Conservation (phyloP, 2,113 vertebrate species). For the Felis chaus region DNA sequence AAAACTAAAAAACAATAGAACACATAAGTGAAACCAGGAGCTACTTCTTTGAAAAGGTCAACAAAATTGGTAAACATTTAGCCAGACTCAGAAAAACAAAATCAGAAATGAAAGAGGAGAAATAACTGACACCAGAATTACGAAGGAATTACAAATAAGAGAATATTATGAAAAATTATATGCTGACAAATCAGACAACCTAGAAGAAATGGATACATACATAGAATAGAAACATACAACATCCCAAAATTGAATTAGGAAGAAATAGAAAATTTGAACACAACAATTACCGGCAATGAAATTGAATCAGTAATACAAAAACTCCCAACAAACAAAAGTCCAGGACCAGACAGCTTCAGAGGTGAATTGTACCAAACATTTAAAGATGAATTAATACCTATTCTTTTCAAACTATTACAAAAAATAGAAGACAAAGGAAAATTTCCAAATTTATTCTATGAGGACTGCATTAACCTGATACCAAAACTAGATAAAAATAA, state of each 20-base stretch:
- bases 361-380: neutral
- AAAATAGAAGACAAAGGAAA: neutral
- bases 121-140: neutral
- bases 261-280: neutral
- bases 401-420: neutral
- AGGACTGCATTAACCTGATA: neutral
- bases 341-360: neutral
- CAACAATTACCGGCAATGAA: neutral
- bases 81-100: neutral
- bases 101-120: neutral
- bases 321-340: neutral
- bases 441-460: neutral
- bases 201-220: neutral
- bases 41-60: neutral
- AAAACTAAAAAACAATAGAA: neutral
- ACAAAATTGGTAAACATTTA: neutral
- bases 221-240: neutral
- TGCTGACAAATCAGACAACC: neutral
- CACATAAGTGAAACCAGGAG: neutral
- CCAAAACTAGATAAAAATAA: neutral
- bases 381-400: neutral
- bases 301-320: neutral
- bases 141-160: neutral
- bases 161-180: neutral
- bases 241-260: neutral